Conservation (phyloP, 2,797 vertebrate species). For the Mormyrops attenuatus region DNA sequence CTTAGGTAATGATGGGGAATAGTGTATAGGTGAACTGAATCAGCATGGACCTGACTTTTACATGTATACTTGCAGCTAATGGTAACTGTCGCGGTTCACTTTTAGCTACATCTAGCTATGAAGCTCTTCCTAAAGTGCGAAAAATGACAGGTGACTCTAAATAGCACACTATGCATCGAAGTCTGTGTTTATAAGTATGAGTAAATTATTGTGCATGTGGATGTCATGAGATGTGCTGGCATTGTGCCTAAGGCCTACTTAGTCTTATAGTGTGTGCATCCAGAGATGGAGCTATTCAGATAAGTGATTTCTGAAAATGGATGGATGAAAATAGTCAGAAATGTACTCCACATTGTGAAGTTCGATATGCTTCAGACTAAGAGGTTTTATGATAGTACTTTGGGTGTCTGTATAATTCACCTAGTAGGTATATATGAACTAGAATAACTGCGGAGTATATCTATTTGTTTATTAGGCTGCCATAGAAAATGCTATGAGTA, state of each 20-base stretch:
- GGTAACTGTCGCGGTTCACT: neutral
- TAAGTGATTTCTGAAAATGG: neutral
- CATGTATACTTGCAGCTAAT: neutral
- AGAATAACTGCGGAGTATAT: neutral
- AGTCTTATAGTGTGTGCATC: neutral
- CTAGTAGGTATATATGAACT: neutral
- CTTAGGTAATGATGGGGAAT: neutral
- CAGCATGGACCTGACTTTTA: neutral
- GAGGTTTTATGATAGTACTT: neutral
- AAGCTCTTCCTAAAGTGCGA: neutral
- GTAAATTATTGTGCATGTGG: neutral
- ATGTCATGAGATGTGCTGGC: neutral
- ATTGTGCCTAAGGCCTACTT: neutral
- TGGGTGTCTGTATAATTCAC: neutral
- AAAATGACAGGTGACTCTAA: neutral
- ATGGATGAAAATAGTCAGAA: neutral
- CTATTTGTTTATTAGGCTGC: neutral
- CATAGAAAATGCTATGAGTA: neutral
- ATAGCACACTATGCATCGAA: neutral
- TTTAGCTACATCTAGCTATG: neutral
- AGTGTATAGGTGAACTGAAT: neutral
- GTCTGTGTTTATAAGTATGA: neutral
- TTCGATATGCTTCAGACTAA: neutral
- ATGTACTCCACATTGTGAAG: neutral
- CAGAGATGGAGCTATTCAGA: neutral